Conservation (phyloP, 2,888 invertebrate species). For the Macrosoma leucophasiata region DNA sequence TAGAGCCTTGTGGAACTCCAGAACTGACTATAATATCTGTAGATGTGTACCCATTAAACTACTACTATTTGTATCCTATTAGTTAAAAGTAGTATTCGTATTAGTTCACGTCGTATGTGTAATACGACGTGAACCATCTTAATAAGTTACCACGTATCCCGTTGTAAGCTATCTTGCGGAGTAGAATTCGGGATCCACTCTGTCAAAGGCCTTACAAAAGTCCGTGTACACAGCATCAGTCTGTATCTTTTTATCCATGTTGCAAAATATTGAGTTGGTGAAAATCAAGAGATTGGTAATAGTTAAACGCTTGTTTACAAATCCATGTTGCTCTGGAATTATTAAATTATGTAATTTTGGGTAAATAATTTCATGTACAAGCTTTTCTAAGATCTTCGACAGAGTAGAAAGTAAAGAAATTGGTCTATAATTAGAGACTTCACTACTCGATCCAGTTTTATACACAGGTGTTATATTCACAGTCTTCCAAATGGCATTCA, state of each 20-base stretch:
- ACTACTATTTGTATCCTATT: no score
- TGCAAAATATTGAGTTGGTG: not conserved
- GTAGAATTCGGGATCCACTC: not conserved
- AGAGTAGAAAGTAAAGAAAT: not conserved
- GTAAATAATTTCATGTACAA: not conserved
- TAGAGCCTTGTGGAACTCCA: not conserved
- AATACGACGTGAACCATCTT: conserved; percentile 1
- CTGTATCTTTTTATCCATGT: not conserved
- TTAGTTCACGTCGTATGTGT: no score
- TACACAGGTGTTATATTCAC: not conserved
- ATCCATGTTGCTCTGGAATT: not conserved
- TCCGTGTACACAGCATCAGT: not conserved
- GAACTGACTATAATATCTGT: not conserved
- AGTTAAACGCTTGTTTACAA: not conserved
- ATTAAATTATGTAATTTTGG: not conserved
- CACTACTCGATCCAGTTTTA: not conserved
- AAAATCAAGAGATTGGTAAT: not conserved
- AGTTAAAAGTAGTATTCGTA: no score
- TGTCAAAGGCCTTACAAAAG: conserved; percentile 4
- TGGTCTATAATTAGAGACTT: conserved; percentile 1
- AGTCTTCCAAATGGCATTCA: conserved; percentile 1
- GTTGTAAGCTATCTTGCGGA: not conserved
- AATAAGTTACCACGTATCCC: conserved; percentile 3
- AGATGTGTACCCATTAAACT: not conserved
- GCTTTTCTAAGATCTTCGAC: not conserved